A percentile compares a stretch with the other conserved stretches of the same genome.
phyloP scores from a whole-genome alignment of 2,797 vertebrate species.

The Setipinna tenuifilis region DNA sequence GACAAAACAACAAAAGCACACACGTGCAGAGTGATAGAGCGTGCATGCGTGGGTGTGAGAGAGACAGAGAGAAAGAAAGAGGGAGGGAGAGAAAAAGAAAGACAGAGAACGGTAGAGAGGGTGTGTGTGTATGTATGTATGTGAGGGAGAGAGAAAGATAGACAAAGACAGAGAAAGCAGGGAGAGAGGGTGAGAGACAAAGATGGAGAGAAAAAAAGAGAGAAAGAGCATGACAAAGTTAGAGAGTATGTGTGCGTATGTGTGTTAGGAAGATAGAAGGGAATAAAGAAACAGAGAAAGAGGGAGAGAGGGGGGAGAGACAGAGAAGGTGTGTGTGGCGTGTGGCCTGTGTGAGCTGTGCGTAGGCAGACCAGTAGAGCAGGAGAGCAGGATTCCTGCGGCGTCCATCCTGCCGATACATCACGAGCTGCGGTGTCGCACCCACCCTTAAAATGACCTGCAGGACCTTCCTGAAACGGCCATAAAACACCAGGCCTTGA shows the following conservation, averaged over 20 bases:
- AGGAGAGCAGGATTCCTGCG: conserved; percentile 44
- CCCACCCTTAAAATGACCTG: background rate
- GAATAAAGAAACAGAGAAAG: background rate
- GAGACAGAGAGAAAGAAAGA: no score
- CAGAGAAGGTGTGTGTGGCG: background rate
- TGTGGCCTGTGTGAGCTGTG: background rate
- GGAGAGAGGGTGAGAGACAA: background rate
- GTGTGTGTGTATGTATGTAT: no score
- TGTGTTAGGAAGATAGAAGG: background rate
- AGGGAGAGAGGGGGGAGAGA: background rate
- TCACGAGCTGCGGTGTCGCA: background rate
- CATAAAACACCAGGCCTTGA: background rate
- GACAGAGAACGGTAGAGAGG: no score
- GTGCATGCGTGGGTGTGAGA: no score
- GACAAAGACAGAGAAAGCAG: background rate
- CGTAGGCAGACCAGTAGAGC: conserved; percentile 24
- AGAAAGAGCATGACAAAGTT: no score
- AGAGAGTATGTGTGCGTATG: no score
- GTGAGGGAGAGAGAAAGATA: no score
- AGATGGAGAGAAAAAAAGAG: background rate
- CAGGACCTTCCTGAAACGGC: background rate
- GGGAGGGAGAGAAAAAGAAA: no score
- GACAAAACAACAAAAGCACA: conserved; percentile 29
- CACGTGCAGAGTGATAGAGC: no score
- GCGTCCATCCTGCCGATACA: background rate